Percentiles rank a stretch among this genome's conserved stretches.
Conservation (phyloP, 2,113 vertebrate genomes). For the Chascanopsetta lugubris region DNA sequence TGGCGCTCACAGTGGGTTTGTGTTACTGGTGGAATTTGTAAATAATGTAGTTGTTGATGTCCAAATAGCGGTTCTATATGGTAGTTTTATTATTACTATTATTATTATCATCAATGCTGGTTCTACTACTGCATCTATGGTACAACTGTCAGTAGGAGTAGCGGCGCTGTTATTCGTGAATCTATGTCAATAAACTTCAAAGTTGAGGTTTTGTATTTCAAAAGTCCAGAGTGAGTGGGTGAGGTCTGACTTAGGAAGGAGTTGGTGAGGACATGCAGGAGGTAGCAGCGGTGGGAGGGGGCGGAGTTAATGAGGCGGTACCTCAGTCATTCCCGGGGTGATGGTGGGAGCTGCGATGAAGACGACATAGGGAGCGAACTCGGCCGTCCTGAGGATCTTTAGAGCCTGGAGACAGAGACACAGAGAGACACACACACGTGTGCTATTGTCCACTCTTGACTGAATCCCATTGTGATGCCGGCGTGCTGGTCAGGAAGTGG, state of each 20-base stretch:
- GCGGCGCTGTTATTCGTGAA: too few species aligned
- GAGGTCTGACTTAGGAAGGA: neutral
- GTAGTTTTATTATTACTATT: too few species aligned
- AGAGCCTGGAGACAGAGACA: conserved; percentile 58
- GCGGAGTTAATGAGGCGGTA: conserved; percentile 13
- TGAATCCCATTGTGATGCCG: too few species aligned
- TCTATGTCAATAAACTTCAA: too few species aligned
- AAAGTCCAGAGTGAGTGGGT: neutral
- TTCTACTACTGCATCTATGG: neutral
- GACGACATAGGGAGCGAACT: conserved; percentile 75
- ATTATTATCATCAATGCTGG: too few species aligned
- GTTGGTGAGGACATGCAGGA: neutral
- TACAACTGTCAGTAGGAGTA: conserved; percentile 2
- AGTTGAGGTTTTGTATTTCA: too few species aligned
- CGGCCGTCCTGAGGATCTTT: conserved; percentile 77
- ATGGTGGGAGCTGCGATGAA: conserved; percentile 77
- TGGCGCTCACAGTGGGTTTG: neutral
- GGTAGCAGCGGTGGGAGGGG: accelerated
- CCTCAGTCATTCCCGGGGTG: conserved; percentile 73
- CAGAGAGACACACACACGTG: neutral
- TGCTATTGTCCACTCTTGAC: too few species aligned
- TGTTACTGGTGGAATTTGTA: too few species aligned
- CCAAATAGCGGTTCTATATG: too few species aligned
- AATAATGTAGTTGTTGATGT: too few species aligned
- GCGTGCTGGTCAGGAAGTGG: too few species aligned